Percentiles rank a stretch among this genome's conserved stretches.
Conservation (phyloP, 1,140 invertebrate genomes). For the Dendrolimus punctatus region DNA sequence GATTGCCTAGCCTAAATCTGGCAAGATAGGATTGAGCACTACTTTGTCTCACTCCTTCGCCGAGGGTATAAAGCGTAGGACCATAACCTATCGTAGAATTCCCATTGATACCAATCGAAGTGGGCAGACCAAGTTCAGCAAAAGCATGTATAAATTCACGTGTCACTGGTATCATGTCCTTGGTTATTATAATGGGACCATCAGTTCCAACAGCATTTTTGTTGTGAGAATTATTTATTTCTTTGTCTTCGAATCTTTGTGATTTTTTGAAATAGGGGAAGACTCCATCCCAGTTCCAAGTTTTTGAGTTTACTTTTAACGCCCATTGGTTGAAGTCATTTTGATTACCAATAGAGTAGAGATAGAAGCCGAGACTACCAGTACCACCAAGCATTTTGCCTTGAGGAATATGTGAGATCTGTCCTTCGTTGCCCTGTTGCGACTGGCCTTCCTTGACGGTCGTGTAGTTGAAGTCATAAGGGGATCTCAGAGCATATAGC, state of each 20-base stretch:
- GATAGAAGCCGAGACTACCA: neutral
- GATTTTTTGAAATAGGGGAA: neutral
- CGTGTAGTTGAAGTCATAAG: neutral
- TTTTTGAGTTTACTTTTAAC: neutral
- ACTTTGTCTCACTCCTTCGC: neutral
- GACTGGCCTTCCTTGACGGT: neutral
- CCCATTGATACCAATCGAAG: neutral
- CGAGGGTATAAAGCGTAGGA: neutral
- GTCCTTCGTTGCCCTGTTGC: neutral
- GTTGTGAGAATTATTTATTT: neutral
- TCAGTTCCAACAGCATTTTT: neutral
- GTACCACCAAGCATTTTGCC: conserved; percentile 3
- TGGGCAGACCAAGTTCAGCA: neutral
- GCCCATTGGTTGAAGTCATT: neutral
- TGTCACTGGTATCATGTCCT: neutral
- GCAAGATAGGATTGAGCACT: neutral
- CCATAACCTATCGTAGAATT: neutral
- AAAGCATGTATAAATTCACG: neutral
- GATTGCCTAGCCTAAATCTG: no score
- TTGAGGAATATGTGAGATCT: neutral
- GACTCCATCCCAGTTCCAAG: neutral
- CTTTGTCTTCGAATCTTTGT: neutral
- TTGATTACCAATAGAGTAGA: neutral
- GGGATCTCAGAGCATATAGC: neutral
- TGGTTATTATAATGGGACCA: neutral